Conservation (phyloP, 2,113 vertebrate species). For the Lonchura striata region DNA sequence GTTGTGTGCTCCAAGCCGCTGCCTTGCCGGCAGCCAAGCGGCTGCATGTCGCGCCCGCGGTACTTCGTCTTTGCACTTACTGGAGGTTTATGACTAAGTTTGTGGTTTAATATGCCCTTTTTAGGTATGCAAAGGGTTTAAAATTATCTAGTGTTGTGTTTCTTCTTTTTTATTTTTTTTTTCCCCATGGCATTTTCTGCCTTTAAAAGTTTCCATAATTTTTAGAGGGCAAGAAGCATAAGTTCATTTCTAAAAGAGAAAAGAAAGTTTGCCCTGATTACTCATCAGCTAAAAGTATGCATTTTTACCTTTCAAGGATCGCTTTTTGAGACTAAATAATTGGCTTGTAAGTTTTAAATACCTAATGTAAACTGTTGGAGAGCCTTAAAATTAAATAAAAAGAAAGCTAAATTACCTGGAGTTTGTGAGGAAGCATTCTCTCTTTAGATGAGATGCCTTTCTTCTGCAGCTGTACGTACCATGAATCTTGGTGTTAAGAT, state of each 20-base stretch:
- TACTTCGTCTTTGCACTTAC: constrained; percentile 44
- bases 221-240: neutral
- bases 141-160: constrained; percentile 46
- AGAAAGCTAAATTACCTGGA: neutral
- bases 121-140: constrained; percentile 60
- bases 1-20: constrained; percentile 56
- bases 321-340: neutral
- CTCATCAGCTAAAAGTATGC: neutral
- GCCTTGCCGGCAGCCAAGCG: constrained; percentile 37
- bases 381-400: neutral
- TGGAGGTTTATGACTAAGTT: constrained; percentile 73
- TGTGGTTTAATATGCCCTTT: constrained; percentile 73
- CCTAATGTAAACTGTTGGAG: neutral
- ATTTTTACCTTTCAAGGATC: neutral
- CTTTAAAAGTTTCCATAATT: constrained; percentile 22
- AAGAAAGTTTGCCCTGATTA: neutral
- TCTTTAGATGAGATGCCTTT: neutral
- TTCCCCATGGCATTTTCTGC: neutral
- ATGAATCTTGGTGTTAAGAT: neutral
- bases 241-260: neutral
- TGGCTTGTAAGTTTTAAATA: neutral
- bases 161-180: neutral
- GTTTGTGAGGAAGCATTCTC: neutral
- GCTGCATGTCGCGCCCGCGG: constrained; percentile 55
- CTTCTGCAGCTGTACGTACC: neutral